Conservation (phyloP, 2,797 vertebrate species). For the Bradypodion pumilum region DNA sequence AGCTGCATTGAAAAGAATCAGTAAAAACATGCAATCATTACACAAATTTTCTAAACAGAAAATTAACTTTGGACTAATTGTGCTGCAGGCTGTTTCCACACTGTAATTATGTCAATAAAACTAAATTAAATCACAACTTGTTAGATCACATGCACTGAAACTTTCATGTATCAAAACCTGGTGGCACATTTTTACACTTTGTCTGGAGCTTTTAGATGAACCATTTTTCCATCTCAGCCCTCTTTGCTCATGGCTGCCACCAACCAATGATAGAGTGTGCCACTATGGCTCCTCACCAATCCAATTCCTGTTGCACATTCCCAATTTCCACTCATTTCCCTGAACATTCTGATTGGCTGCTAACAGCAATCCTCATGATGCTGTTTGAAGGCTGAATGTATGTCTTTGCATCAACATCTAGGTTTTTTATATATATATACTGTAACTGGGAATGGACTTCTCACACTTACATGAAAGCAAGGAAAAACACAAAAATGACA, state of each 20-base stretch:
- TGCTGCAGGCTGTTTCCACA: not conserved
- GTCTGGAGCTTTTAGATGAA: not conserved
- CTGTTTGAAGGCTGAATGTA: not conserved
- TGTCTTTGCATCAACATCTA: not conserved
- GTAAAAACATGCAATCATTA: constrained; percentile 14
- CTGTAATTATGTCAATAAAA: constrained; percentile 17
- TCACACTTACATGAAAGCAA: too few species aligned
- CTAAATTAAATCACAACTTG: not conserved
- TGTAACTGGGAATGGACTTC: too few species aligned
- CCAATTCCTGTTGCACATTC: too few species aligned
- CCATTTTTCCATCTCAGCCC: not conserved
- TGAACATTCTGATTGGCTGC: too few species aligned
- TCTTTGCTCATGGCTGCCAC: too few species aligned
- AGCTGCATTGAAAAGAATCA: not conserved
- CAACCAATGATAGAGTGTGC: not conserved
- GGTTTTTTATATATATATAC: not conserved
- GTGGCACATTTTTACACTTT: not conserved
- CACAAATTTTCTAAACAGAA: constrained; percentile 11
- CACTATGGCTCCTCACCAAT: too few species aligned
- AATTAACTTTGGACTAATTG: constrained; percentile 2
- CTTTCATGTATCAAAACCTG: not conserved
- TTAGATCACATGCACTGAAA: not conserved
- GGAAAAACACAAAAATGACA: too few species aligned
- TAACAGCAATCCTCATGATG: too few species aligned
- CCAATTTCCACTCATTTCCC: too few species aligned